Evolutionary conservation across 2,888 invertebrate genomes (phyloP).

Genomic region (Listrodromus nycthemerus): DNA sequence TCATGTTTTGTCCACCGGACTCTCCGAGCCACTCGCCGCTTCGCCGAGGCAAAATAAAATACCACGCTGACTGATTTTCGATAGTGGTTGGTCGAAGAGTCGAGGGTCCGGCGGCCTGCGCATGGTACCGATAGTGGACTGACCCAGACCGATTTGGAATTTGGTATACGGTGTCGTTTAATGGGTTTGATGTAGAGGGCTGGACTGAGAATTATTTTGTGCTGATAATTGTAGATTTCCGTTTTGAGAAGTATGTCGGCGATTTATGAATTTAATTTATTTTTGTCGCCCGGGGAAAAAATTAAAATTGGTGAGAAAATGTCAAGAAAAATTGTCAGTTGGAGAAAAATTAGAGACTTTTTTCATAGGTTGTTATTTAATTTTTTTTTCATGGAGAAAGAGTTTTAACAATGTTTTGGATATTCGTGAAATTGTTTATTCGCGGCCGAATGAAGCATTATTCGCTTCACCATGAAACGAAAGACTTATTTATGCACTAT

Average conservation of each 20-base stretch:
- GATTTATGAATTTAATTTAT: no score
- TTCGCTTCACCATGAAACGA: no score
- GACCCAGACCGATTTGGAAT: neutral
- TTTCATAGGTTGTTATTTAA: neutral
- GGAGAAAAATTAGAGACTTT: neutral
- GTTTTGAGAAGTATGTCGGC: no score
- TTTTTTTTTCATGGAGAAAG: neutral
- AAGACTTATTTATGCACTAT: no score
- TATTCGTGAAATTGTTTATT: no score
- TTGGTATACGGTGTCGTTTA: neutral
- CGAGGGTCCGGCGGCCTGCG: neutral
- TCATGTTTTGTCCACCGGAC: slow-evolving; percentile 76
- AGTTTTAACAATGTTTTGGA: neutral
- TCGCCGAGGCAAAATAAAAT: slow-evolving; percentile 68
- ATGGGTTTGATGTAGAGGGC: neutral
- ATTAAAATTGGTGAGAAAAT: no score
- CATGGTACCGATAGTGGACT: neutral
- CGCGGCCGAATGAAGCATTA: no score
- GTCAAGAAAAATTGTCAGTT: no score
- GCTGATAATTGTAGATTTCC: no score
- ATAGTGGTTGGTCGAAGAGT: slow-evolving; percentile 63
- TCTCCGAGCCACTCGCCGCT: slow-evolving; percentile 52
- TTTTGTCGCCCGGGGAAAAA: no score
- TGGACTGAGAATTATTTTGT: no score
- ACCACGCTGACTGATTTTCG: slow-evolving; percentile 67